Evolutionary conservation across 1,140 invertebrate species (phyloP).

Genomic region (Ceratitis capitata): DNA sequence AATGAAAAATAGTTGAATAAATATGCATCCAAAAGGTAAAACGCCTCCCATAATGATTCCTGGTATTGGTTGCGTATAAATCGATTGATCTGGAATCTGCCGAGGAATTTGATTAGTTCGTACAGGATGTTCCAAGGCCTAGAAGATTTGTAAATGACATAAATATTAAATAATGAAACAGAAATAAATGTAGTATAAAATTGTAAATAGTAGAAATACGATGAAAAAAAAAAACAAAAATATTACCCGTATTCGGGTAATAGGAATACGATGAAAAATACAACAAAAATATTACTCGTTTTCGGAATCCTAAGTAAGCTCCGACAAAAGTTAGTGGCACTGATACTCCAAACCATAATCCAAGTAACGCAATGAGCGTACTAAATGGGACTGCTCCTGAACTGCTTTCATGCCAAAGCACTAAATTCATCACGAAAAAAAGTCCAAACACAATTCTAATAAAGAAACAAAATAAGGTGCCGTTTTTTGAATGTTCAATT

Average conservation of each 20-base stretch:
- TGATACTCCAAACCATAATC: conserved; percentile 98
- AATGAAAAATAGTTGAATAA: conserved; percentile 99
- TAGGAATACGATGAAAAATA: too few species aligned
- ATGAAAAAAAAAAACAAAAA: too few species aligned
- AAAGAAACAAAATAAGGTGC: conserved; percentile 53
- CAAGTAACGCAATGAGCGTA: conserved; percentile 95
- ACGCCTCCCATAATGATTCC: conserved; percentile 98
- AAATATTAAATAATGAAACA: not conserved
- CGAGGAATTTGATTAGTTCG: conserved; percentile 98
- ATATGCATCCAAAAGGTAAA: conserved; percentile 98
- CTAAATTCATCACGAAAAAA: conserved; percentile 96
- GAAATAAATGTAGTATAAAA: not conserved
- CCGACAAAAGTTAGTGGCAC: conserved; percentile 97
- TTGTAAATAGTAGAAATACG: too few species aligned
- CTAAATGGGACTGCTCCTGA: conserved; percentile 97
- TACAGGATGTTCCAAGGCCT: conserved; percentile 95
- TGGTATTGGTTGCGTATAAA: conserved; percentile 94
- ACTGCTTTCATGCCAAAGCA: conserved; percentile 94
- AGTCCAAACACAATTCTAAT: conserved; percentile 90
- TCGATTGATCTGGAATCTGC: conserved; percentile 96
- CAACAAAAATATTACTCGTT: conserved; percentile 74
- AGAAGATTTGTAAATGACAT: conserved; percentile 49
- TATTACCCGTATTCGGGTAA: too few species aligned
- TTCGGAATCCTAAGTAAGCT: conserved; percentile 98
- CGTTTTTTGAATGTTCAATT: not conserved